Percentiles rank a stretch among this genome's conserved stretches.
Conservation (phyloP, 2,888 invertebrate genomes). For the Cantharis nigra region DNA sequence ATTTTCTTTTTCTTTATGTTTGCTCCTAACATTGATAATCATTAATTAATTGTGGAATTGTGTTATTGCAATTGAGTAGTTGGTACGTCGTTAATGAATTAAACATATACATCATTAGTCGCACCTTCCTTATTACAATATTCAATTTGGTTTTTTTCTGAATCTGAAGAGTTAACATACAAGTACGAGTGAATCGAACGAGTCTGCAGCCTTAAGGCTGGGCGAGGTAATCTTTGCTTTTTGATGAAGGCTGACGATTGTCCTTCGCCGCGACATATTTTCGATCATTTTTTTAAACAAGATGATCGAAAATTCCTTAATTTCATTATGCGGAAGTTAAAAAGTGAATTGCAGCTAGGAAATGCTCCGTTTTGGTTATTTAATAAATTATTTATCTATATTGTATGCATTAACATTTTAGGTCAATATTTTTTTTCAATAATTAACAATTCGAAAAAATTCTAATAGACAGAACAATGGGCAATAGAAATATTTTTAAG, state of each 20-base stretch:
- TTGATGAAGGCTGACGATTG: background rate
- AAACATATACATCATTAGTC: background rate
- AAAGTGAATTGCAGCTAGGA: background rate
- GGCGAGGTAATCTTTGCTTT: constrained; percentile 1
- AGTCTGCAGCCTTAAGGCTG: background rate
- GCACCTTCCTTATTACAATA: background rate
- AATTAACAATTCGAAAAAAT: background rate
- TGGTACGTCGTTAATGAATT: background rate
- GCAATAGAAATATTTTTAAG: background rate
- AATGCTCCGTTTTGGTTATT: background rate
- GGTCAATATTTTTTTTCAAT: background rate
- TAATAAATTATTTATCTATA: background rate
- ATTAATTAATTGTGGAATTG: background rate
- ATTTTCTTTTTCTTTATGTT: background rate
- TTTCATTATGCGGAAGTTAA: background rate
- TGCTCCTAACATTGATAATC: background rate
- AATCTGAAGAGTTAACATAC: background rate
- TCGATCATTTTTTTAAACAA: background rate
- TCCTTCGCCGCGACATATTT: background rate
- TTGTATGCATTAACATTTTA: background rate
- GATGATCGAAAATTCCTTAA: background rate
- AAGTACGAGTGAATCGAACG: background rate
- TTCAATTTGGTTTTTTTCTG: background rate
- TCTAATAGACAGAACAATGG: background rate
- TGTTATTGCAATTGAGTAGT: background rate